A percentile compares a stretch with the other conserved stretches of the same genome.
Evolutionary conservation across 2,113 vertebrate genomes (phyloP).

Genomic region (Leuciscus idus): DNA sequence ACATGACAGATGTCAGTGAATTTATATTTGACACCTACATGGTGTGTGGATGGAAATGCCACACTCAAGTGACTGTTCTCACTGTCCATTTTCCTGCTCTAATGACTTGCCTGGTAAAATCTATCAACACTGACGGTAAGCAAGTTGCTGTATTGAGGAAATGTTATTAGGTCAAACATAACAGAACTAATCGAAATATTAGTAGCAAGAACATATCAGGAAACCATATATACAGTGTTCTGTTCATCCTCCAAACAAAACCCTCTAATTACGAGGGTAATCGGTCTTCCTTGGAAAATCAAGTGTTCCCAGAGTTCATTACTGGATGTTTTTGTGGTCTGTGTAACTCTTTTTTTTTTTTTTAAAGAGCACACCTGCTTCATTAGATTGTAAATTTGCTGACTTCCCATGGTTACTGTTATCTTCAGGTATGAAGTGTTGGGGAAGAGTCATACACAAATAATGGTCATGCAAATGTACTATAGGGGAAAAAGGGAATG

Average conservation of each 20-base stretch:
- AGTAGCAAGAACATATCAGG: not conserved
- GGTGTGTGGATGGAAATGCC: not conserved
- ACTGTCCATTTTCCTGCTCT: not conserved
- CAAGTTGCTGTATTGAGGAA: not conserved
- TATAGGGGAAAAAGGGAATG: not conserved
- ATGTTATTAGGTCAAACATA: not conserved
- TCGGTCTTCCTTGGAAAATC: not conserved
- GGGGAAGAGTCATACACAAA: not conserved
- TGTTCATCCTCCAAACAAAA: not conserved
- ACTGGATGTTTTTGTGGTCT: conserved; percentile 5
- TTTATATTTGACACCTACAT: not conserved
- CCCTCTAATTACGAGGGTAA: not conserved
- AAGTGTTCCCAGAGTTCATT: conserved; percentile 2
- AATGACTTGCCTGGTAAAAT: not conserved
- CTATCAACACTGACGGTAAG: not conserved
- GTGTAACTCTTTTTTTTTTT: not conserved
- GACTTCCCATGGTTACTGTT: not conserved
- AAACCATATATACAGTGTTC: not conserved
- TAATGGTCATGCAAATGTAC: not conserved
- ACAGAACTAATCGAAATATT: not conserved
- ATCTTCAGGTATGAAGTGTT: not conserved
- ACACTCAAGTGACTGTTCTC: not conserved
- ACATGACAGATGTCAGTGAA: not conserved
- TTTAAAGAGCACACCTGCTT: conserved; percentile 7
- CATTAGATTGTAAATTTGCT: conserved; percentile 39